Evolutionary conservation across 2,888 invertebrate species (phyloP).

Genomic region (Digitonthophagus gazella): DNA sequence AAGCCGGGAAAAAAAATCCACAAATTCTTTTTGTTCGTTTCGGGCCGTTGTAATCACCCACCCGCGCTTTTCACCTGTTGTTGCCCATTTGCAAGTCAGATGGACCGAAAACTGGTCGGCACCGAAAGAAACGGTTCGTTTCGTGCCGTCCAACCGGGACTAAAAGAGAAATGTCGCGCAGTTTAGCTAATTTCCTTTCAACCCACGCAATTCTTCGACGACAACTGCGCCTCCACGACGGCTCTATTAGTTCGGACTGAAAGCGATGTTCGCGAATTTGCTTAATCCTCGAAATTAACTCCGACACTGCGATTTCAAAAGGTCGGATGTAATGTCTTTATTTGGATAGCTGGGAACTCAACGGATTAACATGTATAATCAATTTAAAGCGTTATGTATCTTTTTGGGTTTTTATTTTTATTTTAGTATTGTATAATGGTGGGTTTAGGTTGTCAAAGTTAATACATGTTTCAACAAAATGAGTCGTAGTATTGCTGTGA

Average conservation of each 20-base stretch:
- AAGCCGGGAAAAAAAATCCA: no score
- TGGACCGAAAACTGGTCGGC: conserved; percentile 23
- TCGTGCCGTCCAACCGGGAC: not conserved
- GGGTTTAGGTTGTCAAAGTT: no score
- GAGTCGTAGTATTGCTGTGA: no score
- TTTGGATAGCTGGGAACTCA: not conserved
- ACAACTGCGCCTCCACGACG: not conserved
- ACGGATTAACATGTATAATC: not conserved
- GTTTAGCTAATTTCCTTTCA: conserved; percentile 5
- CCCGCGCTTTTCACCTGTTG: conserved; percentile 47
- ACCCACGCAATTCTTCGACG: not conserved
- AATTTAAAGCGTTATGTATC: no score
- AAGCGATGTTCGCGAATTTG: not conserved
- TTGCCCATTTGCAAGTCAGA: conserved; percentile 42
- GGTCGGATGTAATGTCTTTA: not conserved
- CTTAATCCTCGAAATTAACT: not conserved
- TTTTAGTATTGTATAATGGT: no score
- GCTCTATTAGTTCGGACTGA: not conserved
- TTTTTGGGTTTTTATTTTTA: no score
- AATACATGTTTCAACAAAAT: no score
- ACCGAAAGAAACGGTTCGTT: conserved; percentile 4
- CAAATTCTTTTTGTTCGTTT: conserved; percentile 19
- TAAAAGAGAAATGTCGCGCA: conserved; percentile 13
- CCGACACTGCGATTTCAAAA: not conserved
- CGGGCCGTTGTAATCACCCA: conserved; percentile 35